Conservation (phyloP, 2,888 invertebrate genomes). For the Sarcophaga caerulescens region DNA sequence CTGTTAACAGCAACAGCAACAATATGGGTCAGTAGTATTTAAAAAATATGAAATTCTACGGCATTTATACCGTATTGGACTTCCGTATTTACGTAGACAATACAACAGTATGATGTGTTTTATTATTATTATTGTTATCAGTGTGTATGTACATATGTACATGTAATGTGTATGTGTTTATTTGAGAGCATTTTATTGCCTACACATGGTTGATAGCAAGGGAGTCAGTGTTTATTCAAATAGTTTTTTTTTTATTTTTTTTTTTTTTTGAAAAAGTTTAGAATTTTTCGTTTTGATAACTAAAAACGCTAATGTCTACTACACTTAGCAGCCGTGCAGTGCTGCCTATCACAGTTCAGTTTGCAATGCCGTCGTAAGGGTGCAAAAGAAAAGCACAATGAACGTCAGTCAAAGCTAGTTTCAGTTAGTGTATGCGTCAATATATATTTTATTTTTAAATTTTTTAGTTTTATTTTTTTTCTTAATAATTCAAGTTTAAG, state of each 20-base stretch:
- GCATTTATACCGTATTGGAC: constrained; percentile 46
- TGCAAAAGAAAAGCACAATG: constrained; percentile 55
- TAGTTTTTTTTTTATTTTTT: constrained; percentile 1
- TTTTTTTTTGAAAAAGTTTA: constrained; percentile 6
- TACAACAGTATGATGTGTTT: too few species aligned
- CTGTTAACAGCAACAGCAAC: constrained; percentile 72
- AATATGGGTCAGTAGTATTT: constrained; percentile 66
- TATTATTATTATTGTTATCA: not conserved
- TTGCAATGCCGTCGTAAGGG: constrained; percentile 72
- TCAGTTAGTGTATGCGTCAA: constrained; percentile 19
- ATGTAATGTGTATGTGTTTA: not conserved
- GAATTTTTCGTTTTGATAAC: constrained; percentile 21
- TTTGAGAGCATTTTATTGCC: not conserved
- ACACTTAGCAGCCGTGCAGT: constrained; percentile 5
- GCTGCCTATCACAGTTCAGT: constrained; percentile 73
- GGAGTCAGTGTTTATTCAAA: constrained; percentile 20
- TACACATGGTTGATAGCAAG: not conserved
- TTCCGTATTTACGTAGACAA: constrained; percentile 51
- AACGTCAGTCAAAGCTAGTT: constrained; percentile 3
- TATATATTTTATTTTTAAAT: not conserved
- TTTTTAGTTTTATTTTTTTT: constrained; percentile 20
- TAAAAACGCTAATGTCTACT: constrained; percentile 34
- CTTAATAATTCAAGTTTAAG: not conserved
- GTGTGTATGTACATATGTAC: not conserved
- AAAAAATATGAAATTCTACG: constrained; percentile 52